Base-by-base conservation (phyloP, 2,888 invertebrate species). In the Parthenolecanium corni region DNA sequence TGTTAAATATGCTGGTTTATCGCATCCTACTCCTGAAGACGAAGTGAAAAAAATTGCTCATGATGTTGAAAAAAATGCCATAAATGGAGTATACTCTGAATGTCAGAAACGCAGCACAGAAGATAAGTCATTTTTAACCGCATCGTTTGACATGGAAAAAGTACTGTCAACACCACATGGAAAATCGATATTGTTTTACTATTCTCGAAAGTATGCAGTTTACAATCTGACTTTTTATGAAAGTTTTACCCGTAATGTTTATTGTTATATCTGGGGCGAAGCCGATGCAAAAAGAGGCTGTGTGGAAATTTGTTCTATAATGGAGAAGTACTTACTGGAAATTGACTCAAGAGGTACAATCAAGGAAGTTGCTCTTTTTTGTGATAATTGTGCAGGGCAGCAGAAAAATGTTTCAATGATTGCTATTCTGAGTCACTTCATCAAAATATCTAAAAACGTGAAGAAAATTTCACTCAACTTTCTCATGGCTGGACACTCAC, bases 401-500 rank as follows among this genome's bases (percentile, higher is more conserved):
- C 67, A 67, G 23, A 68, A 68, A 64, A 68, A 68, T 56, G 52
- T 61, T 52, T 62, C 52, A 42, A 63, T 68, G 46, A 23, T 64
- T 5, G 51, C 65, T 21, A 42, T 51, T 9, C 2, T 57, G 2
- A 14, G n/a, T 9, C 1, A 58, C 24, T 51, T 64, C 40, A 5
- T 57, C 16, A 11, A 3, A 24, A 52, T 1, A 18, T 44, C 47
- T 6, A 36, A n/a, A 12, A 18, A 64, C 44, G 44, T 64, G 0
- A 52, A 38, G 3, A 20, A 12, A 20, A 20, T 64, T 36, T 42
- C 46, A 1, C 12, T 64, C 63, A 72, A 71, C 63, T 71, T 66
- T 66, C 67, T 72, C 18, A 69, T 68, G 58, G 66, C 67, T 14
- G 72, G 71, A n/a, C 72, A 72, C 65, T 70, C 72, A 1, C 71